These are phyloP conservation scores for Sarcophaga subvicina DNA, from an alignment of 2,888 invertebrate species.

Conservation along the genomic window DNA sequence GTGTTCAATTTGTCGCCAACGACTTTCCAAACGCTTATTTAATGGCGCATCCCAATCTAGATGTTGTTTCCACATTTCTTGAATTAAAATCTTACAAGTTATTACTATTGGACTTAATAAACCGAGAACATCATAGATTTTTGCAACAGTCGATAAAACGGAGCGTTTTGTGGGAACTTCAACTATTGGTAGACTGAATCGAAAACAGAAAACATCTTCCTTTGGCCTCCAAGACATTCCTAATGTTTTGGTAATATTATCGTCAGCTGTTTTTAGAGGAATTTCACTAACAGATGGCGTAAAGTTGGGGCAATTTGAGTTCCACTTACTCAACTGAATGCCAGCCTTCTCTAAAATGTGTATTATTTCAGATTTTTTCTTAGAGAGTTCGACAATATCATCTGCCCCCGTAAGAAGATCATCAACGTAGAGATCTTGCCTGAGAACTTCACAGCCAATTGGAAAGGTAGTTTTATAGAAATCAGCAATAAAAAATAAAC, in stretches of 20 bases:
- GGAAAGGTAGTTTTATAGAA: slow-evolving; percentile 7
- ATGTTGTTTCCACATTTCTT: slow-evolving; percentile 63
- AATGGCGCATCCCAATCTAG: slow-evolving; percentile 42
- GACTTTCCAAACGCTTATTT: neutral
- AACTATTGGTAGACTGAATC: slow-evolving; percentile 40
- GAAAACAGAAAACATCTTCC: slow-evolving; percentile 27
- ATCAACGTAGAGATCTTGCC: slow-evolving; percentile 27
- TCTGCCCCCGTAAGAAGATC: slow-evolving; percentile 29
- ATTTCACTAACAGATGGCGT: neutral
- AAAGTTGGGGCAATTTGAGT: slow-evolving; percentile 9
- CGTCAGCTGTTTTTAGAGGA: neutral
- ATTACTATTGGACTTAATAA: slow-evolving; percentile 61
- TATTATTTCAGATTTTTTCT: neutral
- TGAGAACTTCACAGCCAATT: slow-evolving; percentile 1
- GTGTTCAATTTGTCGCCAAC: neutral
- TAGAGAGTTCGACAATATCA: neutral
- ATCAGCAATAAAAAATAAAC: slow-evolving; percentile 45
- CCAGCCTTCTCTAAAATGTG: slow-evolving; percentile 20
- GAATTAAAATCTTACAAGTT: slow-evolving; percentile 64
- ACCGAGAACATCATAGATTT: slow-evolving; percentile 57
- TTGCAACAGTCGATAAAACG: slow-evolving; percentile 40
- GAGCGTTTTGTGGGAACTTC: slow-evolving; percentile 38
- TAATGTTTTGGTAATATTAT: slow-evolving; percentile 28
- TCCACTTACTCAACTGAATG: slow-evolving; percentile 35
- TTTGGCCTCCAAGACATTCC: slow-evolving; percentile 40